Evolutionary conservation across 2,797 vertebrate genomes (phyloP), one percentile per base, ranked within the genome.

Genomic region (Apogon hyalosoma): DNA sequence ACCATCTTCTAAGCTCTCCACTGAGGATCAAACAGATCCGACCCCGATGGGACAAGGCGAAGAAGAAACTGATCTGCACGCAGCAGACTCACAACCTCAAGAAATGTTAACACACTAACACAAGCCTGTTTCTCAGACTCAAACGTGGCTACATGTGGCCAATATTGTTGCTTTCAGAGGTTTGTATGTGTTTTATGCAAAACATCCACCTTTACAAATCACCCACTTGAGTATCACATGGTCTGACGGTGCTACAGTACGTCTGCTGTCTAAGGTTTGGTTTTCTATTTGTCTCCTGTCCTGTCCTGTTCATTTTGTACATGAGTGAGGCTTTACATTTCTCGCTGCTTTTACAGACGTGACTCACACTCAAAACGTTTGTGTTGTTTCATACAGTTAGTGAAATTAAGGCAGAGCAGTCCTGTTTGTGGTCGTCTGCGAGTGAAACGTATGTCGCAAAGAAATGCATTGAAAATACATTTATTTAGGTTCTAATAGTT

Each of bases 1-100:
- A 94, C 94, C 93, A 94, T 94, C 91, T 94, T 94, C 92, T 93
- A 77, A 93, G 83, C 89, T 86, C 82, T 66, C 79, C 52, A 33
- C 77, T 36, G 63, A 86, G 60, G 73, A 76, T 47, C 60, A 73
- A 58, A 56, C 55, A 51, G 85, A 90, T 59, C 70, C 71, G 12
- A 77, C 74, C 11, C 74, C 59, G 50, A 76, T 19, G 50, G 84
- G 62, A 76, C 78, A 41, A 43, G 77, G 77, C 7, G 60, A 68
- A 28, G 84, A 62, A 75, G 68, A 67, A 55, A 36, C 57, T 60
- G 81, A 90, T 69, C 69, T 63, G 72, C 87, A 52, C 55, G 63
- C n/a, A 71, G 76, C 49, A 60, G 87, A 90, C 75, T 89, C 89
- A 72, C 90, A 83, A 84, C 83, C 88, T 87, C 86, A 75, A 74